Evolutionary conservation across 2,888 invertebrate species (phyloP), one percentile per base, ranked within the genome.

Genomic region (Mystacides longicornis): DNA sequence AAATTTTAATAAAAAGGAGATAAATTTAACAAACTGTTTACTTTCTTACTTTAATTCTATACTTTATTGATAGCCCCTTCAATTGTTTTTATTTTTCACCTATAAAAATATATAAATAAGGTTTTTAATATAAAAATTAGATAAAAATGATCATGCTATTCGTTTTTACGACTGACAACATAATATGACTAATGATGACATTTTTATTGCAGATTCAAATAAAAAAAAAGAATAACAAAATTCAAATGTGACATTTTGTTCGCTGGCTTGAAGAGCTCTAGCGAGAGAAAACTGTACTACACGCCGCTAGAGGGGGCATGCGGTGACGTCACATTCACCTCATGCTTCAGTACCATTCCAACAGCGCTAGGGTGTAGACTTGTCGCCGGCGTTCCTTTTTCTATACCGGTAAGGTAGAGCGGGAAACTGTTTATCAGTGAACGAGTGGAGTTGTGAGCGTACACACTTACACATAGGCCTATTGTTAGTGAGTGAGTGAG

Each of bases 331-430:
- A 58, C 54, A 56, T 54, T 54, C 49, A 42, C 50, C 58, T 54
- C 55, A 33, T 52, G 55, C 57, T 47, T 51, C 56, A 53, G 56
- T 56, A 58, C 56, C 42, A 57, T 55, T 51, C 48, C 53, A 57
- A 31, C 27, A 19, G 54, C 11, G 49, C 5, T n/a, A 23, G 20
- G 11, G 37, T n/a, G 55, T 37, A 50, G 59, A 56, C 58, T 58
- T 55, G 51, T 18, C 18, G 54, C 46, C 46, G 49, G 61, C 60
- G 21, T 47, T 54, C 27, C 63, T 64, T 64, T 64, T 65, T 64
- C 63, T 19, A 33, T 43, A 45, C 54, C 52, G 56, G 52, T 33
- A 33, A 49, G 56, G 52, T 33, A 33, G 45, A 56, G 60, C 51
- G 56, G 55, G 55, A 56, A 60, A 60, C 59, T 55, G 42, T 54